Base-by-base conservation (phyloP, 2,888 invertebrate genomes). In the Rhingia campestris region DNA sequence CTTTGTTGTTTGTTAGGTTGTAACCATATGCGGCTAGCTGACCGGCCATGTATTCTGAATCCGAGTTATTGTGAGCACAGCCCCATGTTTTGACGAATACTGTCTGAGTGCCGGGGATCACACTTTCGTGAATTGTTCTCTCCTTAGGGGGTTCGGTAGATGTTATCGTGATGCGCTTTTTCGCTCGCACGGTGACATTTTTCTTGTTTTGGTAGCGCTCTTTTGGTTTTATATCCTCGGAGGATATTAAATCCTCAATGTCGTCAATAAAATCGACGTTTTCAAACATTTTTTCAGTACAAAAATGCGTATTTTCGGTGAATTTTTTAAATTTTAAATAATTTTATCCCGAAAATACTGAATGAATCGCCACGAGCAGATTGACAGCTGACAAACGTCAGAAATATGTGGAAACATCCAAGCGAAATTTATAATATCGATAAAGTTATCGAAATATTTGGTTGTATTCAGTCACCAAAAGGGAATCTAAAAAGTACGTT, bases 21-120 rank as follows among this genome's bases (percentile, higher is more conserved):
- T 98, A 99, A 0, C 98, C 99, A 88, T 95, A 96, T 0, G 95
- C 94, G 0, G 97, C 95, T 74, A 99, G 92, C 87, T 98, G 95
- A 0, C 99, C 99, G 0, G 98, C 98, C 99, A 99, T 99, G 90
- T 99, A 99, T 92, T 99, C 99, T 0, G 97, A 96, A 91, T 99
- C 99, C 0, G 98, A 98, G 90, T 95, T 98, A 91, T 99, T 99
- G 92, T 99, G 99, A 0, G 98, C 96, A 91, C 99, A 99, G 4
- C 99, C 99, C 99, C 98, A 99, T 74, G 98, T 99, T 92, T 97
- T 97, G 1, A 98, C 94, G 88, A 95, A 97, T 54, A 98, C 94
- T 53, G 93, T 94, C 91, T 96, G 95, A 0, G 96, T 96, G 0
- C 97, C 94, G 88, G 94, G 94, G 32, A 94, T 93, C 58, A 94